Evolutionary conservation across 2,113 vertebrate genomes (phyloP), one percentile per base, ranked within the genome.

Genomic region (Turdus rufiventris): DNA sequence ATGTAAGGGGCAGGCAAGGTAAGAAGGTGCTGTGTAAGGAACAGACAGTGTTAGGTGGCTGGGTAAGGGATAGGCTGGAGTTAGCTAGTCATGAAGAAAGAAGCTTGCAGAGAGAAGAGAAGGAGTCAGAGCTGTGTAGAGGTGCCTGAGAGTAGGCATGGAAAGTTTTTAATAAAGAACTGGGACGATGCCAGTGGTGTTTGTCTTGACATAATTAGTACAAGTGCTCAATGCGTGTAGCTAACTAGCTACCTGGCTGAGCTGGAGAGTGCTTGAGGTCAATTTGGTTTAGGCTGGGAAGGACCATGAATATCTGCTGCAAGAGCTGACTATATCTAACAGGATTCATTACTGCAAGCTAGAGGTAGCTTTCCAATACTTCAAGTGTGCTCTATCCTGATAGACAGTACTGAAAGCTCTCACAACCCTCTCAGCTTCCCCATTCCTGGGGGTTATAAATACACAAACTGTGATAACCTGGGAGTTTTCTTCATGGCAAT

Each of bases 221-320:
- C 26, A 51, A 51, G 50, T 12, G 9, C 42, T 50, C 56, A 18
- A 10, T 0, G 0, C 21, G 20, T 31, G 28, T 2, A 62, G 43
- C 21, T 70, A 45, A 38, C n/a, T 6, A 25, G 16, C 36, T 40
- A 17, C 34, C 38, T 62, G 61, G 24, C 51, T 53, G 56, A 70
- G 67, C 26, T 66, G n/a, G 56, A 45, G 47, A 45, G 45, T 14
- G 20, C 43, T 47, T 26, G 65, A 51, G 18, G 20, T 8, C 14
- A 56, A 0, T 63, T 78, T 47, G 36, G 7, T 47, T 79, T n/a
- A 72, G 57, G 33, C 62, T 67, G 34, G 14, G 50, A 78, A 74
- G 8, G 8, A 6, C 47, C 25, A 43, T 3, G 4, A 24, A n/a
- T 21, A 13, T 18, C n/a, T 58, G 14, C 40, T 58, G 17, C 31